Percentiles rank a stretch among this genome's conserved stretches.
phyloP scores from a whole-genome alignment of 2,113 vertebrate species.

The Pluvialis apricaria region DNA sequence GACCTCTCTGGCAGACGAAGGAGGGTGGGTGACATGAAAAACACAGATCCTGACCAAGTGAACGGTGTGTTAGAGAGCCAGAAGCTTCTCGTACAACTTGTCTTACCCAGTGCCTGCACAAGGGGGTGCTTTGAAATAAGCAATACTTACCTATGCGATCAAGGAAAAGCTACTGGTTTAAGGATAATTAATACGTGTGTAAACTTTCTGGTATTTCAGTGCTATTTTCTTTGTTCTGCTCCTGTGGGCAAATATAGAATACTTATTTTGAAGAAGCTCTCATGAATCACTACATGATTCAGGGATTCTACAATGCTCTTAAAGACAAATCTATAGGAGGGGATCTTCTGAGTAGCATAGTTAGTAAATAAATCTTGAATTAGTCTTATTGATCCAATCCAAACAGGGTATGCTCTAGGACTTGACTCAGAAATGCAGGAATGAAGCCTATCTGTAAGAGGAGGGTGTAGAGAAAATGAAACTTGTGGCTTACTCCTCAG shows the following conservation, averaged over 20 bases:
- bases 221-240: not conserved
- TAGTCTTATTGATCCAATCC: not conserved
- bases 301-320: not conserved
- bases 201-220: not conserved
- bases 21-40: not conserved
- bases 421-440: not conserved
- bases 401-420: not conserved
- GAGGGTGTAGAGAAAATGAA: not conserved
- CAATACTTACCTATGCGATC: not conserved
- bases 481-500: not conserved
- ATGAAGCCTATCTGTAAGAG: not conserved
- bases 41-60: not conserved
- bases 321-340: not conserved
- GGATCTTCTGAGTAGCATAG: not conserved
- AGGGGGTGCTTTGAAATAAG: slow-evolving; percentile 52
- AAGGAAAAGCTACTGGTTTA: not conserved
- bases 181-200: not conserved
- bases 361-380: slow-evolving; percentile 6
- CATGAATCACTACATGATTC: not conserved
- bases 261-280: slow-evolving; percentile 15
- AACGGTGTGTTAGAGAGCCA: not conserved
- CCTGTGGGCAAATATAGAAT: not conserved
- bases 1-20: not conserved
- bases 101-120: slow-evolving; percentile 30
- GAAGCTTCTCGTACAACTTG: not conserved